Evolutionary conservation across 2,888 invertebrate genomes (phyloP).

Genomic region (Apamea epomidion): DNA sequence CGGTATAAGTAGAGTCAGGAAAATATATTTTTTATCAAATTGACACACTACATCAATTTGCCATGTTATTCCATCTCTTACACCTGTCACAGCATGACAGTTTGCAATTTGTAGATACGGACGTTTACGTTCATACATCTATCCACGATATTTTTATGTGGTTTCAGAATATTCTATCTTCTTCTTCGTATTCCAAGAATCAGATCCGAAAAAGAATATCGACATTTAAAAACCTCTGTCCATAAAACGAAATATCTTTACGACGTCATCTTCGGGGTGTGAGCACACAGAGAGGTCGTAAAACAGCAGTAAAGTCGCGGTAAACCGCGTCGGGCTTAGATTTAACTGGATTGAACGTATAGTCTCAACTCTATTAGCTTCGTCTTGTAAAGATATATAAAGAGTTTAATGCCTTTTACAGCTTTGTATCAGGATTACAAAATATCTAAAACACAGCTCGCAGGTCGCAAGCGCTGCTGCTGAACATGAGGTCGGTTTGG

Average conservation of each 20-base stretch:
- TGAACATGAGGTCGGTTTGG: neutral
- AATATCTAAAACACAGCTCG: neutral
- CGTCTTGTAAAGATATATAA: slow-evolving; percentile 2
- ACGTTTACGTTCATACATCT: neutral
- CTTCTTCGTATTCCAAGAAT: neutral
- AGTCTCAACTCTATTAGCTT: slow-evolving; percentile 4
- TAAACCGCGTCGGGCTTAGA: slow-evolving; percentile 32
- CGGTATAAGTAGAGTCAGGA: too few relatives aligned
- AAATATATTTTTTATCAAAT: neutral
- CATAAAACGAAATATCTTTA: slow-evolving; percentile 48
- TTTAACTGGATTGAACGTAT: slow-evolving; percentile 45
- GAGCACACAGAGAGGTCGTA: slow-evolving; percentile 49
- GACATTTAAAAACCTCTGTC: slow-evolving; percentile 6
- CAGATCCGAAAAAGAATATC: neutral
- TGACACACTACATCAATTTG: neutral
- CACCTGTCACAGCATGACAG: neutral
- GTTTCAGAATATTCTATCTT: neutral
- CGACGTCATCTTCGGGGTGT: slow-evolving; percentile 33
- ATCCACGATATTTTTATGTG: neutral
- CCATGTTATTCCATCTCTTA: too few relatives aligned
- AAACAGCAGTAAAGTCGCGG: slow-evolving; percentile 51
- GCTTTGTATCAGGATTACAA: neutral
- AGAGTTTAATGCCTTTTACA: neutral
- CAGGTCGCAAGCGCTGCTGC: neutral
- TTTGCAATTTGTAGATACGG: neutral